Evolutionary conservation across 2,888 invertebrate genomes (phyloP), one percentile per base, ranked within the genome.

Genomic region (Andricus curvator): DNA sequence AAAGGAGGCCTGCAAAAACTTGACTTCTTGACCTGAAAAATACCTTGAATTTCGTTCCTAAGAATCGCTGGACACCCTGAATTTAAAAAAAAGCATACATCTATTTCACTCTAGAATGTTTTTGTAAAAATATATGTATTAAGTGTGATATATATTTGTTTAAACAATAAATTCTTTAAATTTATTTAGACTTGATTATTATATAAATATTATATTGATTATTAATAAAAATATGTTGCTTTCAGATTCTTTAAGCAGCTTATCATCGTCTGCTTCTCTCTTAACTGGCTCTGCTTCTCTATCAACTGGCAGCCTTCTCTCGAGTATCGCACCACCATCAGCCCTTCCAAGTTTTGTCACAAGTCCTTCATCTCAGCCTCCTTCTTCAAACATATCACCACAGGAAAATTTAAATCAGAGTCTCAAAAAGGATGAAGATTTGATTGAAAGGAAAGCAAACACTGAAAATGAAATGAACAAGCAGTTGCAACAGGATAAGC

Each of bases 261-360:
- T 93, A 74, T 91, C 93, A n/a, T 93, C 93, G 17, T 89, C 93
- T 8, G 89, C 92, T 9, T 91, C 93, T 29, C 85, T 93, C 33
- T 84, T 93, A 77, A 91, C 95, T 60, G 93, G 93, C 93, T 17
- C 93, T 94, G 88, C 89, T n/a, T 91, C 93, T 6, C 89, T 91
- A 2, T 92, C 93, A 9, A 90, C 94, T 22, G 95, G 95, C 65
- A 96, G 95, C 90, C 89, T 96, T 81, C 90, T 96, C 78, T 95
- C 96, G 0, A 96, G 94, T 87, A 94, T 96, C n/a, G 94, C 95
- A 67, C 96, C 96, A 8, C 96, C 96, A 0, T 93, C 94, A 41
- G 94, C 95, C 86, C 93, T 96, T 65, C 96, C 96, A 0, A 96
- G 95, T 90, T 96, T 96, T 84, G 91, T 94, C 82, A 93, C 95